Evolutionary conservation across 2,888 invertebrate genomes (phyloP).

Genomic region (Drosophila kuntzei): DNA sequence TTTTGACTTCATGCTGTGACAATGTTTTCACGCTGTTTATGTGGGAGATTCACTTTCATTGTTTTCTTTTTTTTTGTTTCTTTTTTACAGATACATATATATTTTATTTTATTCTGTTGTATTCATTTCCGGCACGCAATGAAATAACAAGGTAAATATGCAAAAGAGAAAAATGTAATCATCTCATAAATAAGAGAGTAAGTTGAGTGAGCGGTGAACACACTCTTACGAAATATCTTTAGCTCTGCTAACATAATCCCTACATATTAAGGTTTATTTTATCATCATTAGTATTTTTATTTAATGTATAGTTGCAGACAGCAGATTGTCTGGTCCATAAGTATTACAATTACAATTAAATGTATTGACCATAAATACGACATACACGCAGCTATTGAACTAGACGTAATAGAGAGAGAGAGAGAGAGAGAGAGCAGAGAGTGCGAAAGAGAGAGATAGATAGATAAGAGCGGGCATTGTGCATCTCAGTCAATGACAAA

Average conservation of each 20-base stretch:
- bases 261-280: constrained; percentile 12
- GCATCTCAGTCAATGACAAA: constrained; percentile 63
- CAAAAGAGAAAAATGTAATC: constrained; percentile 58
- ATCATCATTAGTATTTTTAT: constrained; percentile 59
- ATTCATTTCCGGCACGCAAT: constrained; percentile 79
- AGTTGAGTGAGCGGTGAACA: neutral
- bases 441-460: neutral
- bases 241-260: constrained; percentile 12
- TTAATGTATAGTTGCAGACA: constrained; percentile 62
- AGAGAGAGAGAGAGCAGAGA: neutral
- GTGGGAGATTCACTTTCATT: constrained; percentile 43
- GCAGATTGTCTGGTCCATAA: constrained; percentile 32
- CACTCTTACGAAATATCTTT: neutral
- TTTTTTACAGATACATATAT: constrained; percentile 25
- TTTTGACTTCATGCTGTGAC: constrained; percentile 79
- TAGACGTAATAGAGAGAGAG: neutral
- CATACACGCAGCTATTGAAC: constrained; percentile 8
- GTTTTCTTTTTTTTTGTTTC: constrained; percentile 17
- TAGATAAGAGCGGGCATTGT: constrained; percentile 27
- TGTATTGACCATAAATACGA: constrained; percentile 38
- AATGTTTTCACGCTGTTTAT: constrained; percentile 78
- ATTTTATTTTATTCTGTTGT: constrained; percentile 64
- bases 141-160: constrained; percentile 79
- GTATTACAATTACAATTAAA: constrained; percentile 62
- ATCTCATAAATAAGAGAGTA: constrained; percentile 65